Percentiles rank a stretch among this genome's conserved stretches.
These are phyloP conservation scores for Meriones unguiculatus DNA, from an alignment of 2,113 vertebrate species.

Conservation along the genomic window DNA sequence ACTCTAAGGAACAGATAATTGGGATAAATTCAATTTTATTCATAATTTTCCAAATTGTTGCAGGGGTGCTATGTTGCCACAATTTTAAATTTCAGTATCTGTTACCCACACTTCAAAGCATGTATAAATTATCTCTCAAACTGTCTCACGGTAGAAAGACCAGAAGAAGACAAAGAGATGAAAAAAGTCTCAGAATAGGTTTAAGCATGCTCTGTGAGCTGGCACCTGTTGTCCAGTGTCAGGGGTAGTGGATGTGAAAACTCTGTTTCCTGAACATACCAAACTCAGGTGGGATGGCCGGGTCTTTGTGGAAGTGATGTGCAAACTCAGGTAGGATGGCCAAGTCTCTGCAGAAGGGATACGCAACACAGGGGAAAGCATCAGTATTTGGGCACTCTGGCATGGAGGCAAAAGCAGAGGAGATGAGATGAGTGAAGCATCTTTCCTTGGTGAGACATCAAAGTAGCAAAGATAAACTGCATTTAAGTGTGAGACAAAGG, in stretches of 20 bases:
- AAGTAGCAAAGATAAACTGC: not conserved
- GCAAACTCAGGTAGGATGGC: not conserved
- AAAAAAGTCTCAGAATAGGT: not conserved
- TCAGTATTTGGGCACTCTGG: not conserved
- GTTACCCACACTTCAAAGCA: not conserved
- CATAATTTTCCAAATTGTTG: slow-evolving; percentile 39
- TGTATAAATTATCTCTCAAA: slow-evolving; percentile 20
- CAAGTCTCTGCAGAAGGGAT: not conserved
- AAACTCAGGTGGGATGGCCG: not conserved
- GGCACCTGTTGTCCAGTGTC: not conserved
- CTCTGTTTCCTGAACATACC: not conserved
- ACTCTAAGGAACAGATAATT: not conserved
- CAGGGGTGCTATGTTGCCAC: slow-evolving; percentile 35
- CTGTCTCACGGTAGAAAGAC: slow-evolving; percentile 21
- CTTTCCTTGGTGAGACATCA: not conserved
- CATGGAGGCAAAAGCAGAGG: not conserved
- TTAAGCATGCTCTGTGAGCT: not conserved
- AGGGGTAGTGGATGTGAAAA: not conserved
- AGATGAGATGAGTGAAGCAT: not conserved
- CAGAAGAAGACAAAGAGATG: not conserved
- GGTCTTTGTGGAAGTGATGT: not conserved
- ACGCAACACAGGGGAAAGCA: not conserved
- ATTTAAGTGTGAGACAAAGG: not conserved
- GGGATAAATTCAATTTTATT: slow-evolving; percentile 39
- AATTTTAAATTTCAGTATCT: slow-evolving; percentile 53